These are phyloP conservation scores for Criorhina ranunculi DNA, from an alignment of 2,888 invertebrate genomes.

Conservation along the genomic window DNA sequence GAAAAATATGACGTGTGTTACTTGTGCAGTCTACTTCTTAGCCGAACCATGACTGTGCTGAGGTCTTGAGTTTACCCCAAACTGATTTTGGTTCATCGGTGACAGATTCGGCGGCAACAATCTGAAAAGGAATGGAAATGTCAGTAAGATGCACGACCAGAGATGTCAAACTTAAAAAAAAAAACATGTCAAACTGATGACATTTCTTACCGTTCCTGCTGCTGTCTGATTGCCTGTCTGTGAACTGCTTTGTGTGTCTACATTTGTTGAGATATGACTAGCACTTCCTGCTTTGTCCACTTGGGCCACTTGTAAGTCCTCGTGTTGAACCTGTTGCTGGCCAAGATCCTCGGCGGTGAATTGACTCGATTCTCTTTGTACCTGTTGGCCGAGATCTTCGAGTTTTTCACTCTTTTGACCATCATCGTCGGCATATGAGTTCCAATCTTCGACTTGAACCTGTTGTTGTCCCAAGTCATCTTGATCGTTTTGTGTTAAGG, in stretches of 20 bases:
- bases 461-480: slow-evolving; percentile 63
- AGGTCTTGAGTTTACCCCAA: slow-evolving; percentile 80
- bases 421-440: slow-evolving; percentile 46
- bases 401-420: slow-evolving; percentile 71
- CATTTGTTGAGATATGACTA: slow-evolving; percentile 54
- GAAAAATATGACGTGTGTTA: slow-evolving; percentile 1
- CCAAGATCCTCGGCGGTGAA: slow-evolving; percentile 42
- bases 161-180: not conserved
- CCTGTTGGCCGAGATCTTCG: slow-evolving; percentile 78
- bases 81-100: slow-evolving; percentile 78
- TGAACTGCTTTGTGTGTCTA: not conserved
- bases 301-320: slow-evolving; percentile 71
- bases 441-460: slow-evolving; percentile 63
- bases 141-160: too few relatives aligned
- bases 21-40: slow-evolving; percentile 45
- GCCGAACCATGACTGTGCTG: slow-evolving; percentile 77
- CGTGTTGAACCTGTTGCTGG: slow-evolving; percentile 71
- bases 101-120: slow-evolving; percentile 78
- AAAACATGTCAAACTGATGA: not conserved
- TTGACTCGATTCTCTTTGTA: slow-evolving; percentile 69
- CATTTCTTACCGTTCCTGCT: slow-evolving; percentile 49
- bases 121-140: slow-evolving; percentile 56
- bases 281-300: slow-evolving; percentile 56
- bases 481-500: slow-evolving; percentile 48
- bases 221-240: slow-evolving; percentile 5